These are phyloP conservation scores for Eupithecia centaureata DNA, from an alignment of 2,888 invertebrate genomes.

Conservation along the genomic window DNA sequence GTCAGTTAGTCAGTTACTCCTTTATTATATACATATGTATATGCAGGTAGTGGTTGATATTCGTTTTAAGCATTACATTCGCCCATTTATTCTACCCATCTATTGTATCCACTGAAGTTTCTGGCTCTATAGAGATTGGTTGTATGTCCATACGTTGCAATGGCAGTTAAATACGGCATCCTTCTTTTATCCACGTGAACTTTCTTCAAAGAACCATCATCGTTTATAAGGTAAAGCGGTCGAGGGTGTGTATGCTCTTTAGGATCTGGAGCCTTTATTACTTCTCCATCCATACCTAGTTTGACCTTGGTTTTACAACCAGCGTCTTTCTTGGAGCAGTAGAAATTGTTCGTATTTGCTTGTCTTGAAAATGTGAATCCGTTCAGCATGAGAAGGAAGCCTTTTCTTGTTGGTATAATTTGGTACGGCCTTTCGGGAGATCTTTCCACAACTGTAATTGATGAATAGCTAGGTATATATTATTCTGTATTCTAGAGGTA, in stretches of 20 bases:
- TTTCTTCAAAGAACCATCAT: constrained; percentile 21
- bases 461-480: not conserved
- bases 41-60: too few species aligned
- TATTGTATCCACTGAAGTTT: not conserved
- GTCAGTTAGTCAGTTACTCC: too few species aligned
- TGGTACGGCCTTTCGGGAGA: not conserved
- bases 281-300: constrained; percentile 16
- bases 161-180: constrained; percentile 6
- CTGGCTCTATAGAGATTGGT: not conserved
- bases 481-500: not conserved
- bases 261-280: constrained; percentile 5
- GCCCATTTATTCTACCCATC: not conserved
- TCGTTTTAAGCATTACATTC: too few species aligned
- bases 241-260: constrained; percentile 21
- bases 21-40: too few species aligned
- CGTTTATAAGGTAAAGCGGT: constrained; percentile 19
- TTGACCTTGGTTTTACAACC: constrained; percentile 44
- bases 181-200: constrained; percentile 17
- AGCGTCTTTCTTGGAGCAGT: constrained; percentile 41
- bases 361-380: constrained; percentile 42
- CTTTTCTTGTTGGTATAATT: constrained; percentile 23
- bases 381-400: constrained; percentile 39
- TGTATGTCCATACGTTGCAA: constrained; percentile 11
- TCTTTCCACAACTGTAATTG: not conserved
- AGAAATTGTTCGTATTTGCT: constrained; percentile 29